phyloP scores from a whole-genome alignment of 2,113 vertebrate genomes.

The Boulengeromyrus knoepffleri region DNA sequence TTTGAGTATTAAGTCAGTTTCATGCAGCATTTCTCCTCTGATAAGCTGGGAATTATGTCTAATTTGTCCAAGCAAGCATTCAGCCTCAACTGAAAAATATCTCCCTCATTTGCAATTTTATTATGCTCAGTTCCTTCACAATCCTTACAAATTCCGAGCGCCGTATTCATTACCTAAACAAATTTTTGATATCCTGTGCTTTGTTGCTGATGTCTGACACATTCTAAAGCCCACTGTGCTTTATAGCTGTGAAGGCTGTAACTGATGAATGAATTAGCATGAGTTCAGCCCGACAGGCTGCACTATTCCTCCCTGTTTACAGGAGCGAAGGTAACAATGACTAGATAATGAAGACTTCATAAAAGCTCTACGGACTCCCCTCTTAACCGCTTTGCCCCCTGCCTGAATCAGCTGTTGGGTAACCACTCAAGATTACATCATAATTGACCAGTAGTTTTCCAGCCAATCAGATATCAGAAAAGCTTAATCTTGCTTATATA shows the following conservation, averaged over 20 bases:
- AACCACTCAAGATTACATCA: neutral
- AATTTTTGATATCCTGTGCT: neutral
- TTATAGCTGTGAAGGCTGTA: neutral
- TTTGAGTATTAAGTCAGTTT: neutral
- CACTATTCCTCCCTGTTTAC: neutral
- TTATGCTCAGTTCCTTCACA: neutral
- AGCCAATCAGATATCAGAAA: neutral
- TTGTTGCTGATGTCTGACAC: neutral
- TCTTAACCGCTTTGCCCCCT: neutral
- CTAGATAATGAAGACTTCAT: neutral
- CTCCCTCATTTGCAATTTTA: neutral
- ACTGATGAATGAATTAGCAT: neutral
- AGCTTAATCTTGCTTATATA: neutral
- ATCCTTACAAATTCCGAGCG: neutral
- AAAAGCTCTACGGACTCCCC: neutral
- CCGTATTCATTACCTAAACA: neutral
- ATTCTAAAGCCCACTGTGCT: neutral
- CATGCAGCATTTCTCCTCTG: neutral
- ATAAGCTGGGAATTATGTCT: neutral
- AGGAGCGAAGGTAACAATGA: neutral
- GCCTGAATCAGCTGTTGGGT: neutral
- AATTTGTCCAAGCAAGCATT: neutral
- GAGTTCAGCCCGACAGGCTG: neutral
- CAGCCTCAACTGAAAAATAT: neutral
- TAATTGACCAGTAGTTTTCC: neutral